These are phyloP conservation scores for Metopolophium dirhodum DNA, from an alignment of 1,140 invertebrate genomes.

Conservation along the genomic window DNA sequence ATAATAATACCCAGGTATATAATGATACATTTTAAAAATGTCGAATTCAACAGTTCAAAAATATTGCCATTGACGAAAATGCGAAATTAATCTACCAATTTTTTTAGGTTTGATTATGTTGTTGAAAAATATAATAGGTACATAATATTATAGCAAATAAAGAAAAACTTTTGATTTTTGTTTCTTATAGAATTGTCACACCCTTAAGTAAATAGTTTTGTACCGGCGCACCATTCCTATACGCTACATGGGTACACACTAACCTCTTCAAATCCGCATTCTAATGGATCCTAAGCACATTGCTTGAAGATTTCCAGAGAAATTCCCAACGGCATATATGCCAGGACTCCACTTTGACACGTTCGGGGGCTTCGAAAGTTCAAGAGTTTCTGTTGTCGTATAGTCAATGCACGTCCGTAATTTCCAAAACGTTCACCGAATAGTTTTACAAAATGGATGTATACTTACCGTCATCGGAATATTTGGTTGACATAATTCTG, in stretches of 20 bases:
- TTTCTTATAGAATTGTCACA: not conserved
- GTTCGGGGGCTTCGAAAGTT: not conserved
- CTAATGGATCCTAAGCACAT: constrained; percentile 33
- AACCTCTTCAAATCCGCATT: not conserved
- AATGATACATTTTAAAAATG: no score
- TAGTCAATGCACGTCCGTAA: not conserved
- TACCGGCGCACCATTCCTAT: not conserved
- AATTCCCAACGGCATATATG: not conserved
- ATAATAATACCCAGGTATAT: no score
- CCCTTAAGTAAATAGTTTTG: constrained; percentile 6
- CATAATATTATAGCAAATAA: not conserved
- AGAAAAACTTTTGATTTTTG: not conserved
- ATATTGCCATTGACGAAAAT: no score
- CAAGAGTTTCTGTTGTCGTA: constrained; percentile 10
- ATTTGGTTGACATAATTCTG: constrained; percentile 18
- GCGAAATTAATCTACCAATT: no score
- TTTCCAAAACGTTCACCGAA: constrained; percentile 13
- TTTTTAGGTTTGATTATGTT: not conserved
- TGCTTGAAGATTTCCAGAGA: not conserved
- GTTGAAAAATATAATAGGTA: not conserved
- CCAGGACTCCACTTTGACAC: constrained; percentile 35
- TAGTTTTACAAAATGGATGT: constrained; percentile 13
- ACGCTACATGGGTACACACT: not conserved
- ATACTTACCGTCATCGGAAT: not conserved
- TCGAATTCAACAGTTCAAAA: no score